Conservation (phyloP, 2,797 vertebrate genomes). For the Echiichthys vipera region DNA sequence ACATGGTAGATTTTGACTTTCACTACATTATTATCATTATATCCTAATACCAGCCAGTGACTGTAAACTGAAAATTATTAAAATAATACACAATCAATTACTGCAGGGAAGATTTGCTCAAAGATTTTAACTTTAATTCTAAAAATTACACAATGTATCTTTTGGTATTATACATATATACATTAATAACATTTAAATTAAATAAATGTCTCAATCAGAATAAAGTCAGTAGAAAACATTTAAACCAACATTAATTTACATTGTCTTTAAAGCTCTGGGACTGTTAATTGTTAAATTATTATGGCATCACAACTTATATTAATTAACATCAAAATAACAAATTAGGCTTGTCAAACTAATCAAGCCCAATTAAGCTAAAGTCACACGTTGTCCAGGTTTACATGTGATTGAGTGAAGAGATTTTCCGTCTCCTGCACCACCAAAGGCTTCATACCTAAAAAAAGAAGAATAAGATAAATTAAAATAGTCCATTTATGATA, state of each 20-base stretch:
- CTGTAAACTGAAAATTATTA: neutral
- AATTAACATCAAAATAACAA: neutral
- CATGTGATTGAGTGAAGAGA: constrained; percentile 74
- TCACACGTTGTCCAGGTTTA: constrained; percentile 91
- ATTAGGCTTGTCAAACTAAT: neutral
- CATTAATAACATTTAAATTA: constrained; percentile 41
- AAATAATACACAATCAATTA: neutral
- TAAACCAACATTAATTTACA: constrained; percentile 14
- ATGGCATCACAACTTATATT: neutral
- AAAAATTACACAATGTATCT: constrained; percentile 21
- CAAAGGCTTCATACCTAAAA: constrained; percentile 91
- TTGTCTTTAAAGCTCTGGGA: neutral
- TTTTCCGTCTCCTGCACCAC: constrained; percentile 84
- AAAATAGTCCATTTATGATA: neutral
- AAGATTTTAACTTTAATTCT: constrained; percentile 1
- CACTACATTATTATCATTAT: too few relatives aligned
- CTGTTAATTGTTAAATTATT: neutral
- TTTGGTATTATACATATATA: constrained; percentile 46
- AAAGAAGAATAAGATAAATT: constrained; percentile 4
- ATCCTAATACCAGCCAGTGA: constrained; percentile 15
- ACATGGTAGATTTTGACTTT: too few relatives aligned
- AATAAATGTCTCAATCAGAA: constrained; percentile 7
- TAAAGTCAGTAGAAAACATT: constrained; percentile 18
- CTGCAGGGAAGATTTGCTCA: neutral
- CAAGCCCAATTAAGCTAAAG: constrained; percentile 85